Base-by-base conservation (phyloP, 2,888 invertebrate genomes). In the Dascillus cervinus region DNA sequence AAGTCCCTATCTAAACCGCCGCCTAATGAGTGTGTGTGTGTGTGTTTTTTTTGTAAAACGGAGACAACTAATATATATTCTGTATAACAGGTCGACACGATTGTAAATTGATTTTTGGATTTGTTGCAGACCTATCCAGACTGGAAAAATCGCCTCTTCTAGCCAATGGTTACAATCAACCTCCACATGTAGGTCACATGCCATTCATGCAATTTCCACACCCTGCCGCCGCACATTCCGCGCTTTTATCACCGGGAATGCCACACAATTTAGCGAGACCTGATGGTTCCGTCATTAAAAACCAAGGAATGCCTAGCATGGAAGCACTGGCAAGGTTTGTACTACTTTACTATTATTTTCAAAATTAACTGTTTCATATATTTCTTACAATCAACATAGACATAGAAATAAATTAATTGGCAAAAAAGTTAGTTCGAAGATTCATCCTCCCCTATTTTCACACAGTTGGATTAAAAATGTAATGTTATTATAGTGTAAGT, bases 151-250 rank as follows among this genome's bases (percentile, higher is more conserved):
- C 90, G 11, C 91, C 91, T 14, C 73, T 91, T 21, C 72, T 92
- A 50, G 89, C 90, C 38, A 92, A 92, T 61, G 92, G 92, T 43
- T 92, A 91, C 75, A 91, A 90, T 68, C 90, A 90, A 49, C 91
- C 90, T 37, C 91, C 91, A 35, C 86, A 87, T 39, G 82, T 88
- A 65, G 87, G 87, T 60, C 91, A 90, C 57, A 89, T 92, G 87
- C 90, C 89, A 59, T 89, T 91, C 70, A 89, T 90, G 88, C 89
- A 89, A 64, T 79, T 89, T 64, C 79, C 79, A 45, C 87, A 86
- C 62, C 77, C 79, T 29, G 77, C 79, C 31, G 70, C 74, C 37
- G 75, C 75, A 25, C 77, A 77, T 62, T 75, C 77, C 39, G 88
- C 90, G 36, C 79, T 89, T 46, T 79, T 91, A 72, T 89, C 89